Conservation (phyloP, 2,797 vertebrate genomes). For the Ctenosaura bakeri region DNA sequence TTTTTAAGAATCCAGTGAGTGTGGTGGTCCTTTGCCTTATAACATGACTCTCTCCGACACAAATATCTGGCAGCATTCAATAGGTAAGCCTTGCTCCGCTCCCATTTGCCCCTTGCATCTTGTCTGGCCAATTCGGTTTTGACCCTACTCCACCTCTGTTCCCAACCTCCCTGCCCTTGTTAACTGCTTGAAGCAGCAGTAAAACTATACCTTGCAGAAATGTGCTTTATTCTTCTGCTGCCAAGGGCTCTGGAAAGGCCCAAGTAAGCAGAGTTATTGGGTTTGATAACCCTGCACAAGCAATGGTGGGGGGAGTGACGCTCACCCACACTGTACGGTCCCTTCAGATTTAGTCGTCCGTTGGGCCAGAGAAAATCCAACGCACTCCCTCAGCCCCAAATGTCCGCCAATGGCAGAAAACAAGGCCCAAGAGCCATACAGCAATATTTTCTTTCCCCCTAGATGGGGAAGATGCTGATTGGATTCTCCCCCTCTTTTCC, state of each 20-base stretch:
- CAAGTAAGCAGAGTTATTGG: neutral
- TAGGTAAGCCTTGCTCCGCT: neutral
- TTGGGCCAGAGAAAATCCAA: constrained; percentile 51
- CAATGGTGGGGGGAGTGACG: constrained; percentile 28
- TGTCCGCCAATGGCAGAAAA: constrained; percentile 47
- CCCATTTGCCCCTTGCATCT: neutral
- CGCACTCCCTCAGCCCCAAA: constrained; percentile 38
- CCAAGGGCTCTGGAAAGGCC: constrained; percentile 57
- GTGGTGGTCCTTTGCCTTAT: neutral
- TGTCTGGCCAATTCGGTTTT: neutral
- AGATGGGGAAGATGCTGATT: constrained; percentile 11
- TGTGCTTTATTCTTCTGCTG: constrained; percentile 32
- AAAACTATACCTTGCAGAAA: constrained; percentile 12
- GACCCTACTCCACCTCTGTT: neutral
- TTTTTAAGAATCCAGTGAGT: constrained; percentile 24
- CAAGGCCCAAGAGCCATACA: constrained; percentile 32
- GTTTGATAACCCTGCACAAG: neutral
- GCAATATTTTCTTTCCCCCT: neutral
- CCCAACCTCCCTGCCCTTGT: neutral
- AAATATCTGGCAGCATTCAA: neutral
- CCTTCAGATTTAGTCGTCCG: constrained; percentile 26
- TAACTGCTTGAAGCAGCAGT: constrained; percentile 19
- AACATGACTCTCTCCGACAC: neutral
- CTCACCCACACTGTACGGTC: neutral
- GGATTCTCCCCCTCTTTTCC: neutral